These are phyloP conservation scores for Microcebus tavaratra DNA, from an alignment of 2,113 vertebrate genomes.

Conservation along the genomic window DNA sequence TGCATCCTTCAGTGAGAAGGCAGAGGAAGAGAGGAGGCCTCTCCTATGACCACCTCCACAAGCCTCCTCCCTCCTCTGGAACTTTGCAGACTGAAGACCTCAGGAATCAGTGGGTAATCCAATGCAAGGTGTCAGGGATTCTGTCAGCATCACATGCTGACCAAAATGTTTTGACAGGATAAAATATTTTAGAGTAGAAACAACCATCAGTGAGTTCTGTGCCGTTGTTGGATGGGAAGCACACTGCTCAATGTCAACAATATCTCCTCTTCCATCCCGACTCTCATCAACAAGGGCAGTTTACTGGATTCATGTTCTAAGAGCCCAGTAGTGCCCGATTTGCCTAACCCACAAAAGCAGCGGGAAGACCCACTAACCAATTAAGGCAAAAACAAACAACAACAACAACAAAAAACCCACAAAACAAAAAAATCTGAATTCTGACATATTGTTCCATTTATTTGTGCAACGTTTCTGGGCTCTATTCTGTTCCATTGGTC, in stretches of 20 bases:
- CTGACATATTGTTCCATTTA: not conserved
- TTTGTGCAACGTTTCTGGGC: not conserved
- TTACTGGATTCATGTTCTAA: not conserved
- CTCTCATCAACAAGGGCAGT: not conserved
- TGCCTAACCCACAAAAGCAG: not conserved
- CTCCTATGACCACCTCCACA: not conserved
- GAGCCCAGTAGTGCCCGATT: not conserved
- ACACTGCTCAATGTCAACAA: not conserved
- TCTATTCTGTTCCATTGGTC: not conserved
- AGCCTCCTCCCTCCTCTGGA: not conserved
- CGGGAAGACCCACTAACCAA: not conserved
- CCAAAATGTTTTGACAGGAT: not conserved
- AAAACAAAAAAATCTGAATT: not conserved
- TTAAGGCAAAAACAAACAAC: not conserved
- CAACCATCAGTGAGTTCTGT: too few relatives aligned
- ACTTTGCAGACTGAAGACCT: not conserved
- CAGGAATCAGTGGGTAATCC: not conserved
- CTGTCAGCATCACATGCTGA: not conserved
- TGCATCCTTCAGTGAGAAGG: not conserved
- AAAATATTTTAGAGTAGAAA: slow-evolving; percentile 24
- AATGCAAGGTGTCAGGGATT: not conserved
- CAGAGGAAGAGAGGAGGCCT: not conserved
- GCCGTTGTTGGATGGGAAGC: not conserved
- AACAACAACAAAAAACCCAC: not conserved
- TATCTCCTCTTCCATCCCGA: not conserved